Evolutionary conservation across 1,140 invertebrate genomes (phyloP).

Genomic region (Drosophila sproati): DNA sequence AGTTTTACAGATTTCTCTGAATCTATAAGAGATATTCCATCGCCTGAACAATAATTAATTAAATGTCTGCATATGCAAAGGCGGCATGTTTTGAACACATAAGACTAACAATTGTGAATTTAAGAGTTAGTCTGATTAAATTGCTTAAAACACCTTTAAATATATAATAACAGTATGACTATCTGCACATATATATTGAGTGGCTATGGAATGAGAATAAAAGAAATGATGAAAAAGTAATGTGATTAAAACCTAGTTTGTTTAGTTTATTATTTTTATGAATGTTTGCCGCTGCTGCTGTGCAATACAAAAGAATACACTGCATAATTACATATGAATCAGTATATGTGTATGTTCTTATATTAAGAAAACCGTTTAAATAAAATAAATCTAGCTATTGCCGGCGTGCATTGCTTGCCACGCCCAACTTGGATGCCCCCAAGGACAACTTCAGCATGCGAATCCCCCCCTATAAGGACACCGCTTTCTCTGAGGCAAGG

Average conservation of each 20-base stretch:
- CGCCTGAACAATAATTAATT: too few relatives aligned
- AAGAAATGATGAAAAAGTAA: neutral
- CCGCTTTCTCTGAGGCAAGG: neutral
- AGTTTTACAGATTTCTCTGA: too few relatives aligned
- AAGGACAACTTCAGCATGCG: neutral
- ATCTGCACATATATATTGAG: neutral
- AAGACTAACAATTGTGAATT: neutral
- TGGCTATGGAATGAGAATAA: neutral
- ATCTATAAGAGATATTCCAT: too few relatives aligned
- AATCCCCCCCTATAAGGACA: neutral
- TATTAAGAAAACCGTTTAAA: slow-evolving; percentile 27
- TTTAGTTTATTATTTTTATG: slow-evolving; percentile 29
- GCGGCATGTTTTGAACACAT: neutral
- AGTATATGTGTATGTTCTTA: slow-evolving; percentile 44
- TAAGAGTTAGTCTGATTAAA: neutral
- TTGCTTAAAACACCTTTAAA: neutral
- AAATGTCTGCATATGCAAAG: neutral
- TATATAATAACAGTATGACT: neutral
- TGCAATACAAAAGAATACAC: slow-evolving; percentile 42
- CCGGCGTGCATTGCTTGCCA: neutral
- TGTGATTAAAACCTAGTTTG: slow-evolving; percentile 48
- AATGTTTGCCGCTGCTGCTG: slow-evolving; percentile 39
- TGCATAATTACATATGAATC: slow-evolving; percentile 41
- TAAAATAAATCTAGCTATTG: slow-evolving; percentile 19
- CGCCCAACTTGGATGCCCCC: neutral